Conservation (phyloP, 2,888 invertebrate species). For the Drosophila meridiana region DNA sequence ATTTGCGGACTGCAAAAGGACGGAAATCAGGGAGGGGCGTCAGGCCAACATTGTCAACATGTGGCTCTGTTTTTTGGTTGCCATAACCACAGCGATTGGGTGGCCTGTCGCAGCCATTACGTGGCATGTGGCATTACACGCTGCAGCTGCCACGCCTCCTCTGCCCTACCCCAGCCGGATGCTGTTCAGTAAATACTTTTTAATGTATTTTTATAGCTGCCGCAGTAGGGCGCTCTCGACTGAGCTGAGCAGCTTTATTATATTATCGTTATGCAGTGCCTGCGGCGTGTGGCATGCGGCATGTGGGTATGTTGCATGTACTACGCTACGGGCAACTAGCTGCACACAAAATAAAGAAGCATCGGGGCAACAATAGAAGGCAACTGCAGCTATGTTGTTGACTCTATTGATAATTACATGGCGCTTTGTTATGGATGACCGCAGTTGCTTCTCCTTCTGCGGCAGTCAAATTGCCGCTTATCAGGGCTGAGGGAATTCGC, state of each 20-base stretch:
- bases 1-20: background rate
- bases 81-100: constrained; percentile 29
- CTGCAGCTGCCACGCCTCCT: constrained; percentile 23
- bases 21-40: background rate
- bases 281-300: constrained; percentile 36
- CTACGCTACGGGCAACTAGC: constrained; percentile 27
- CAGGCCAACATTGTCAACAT: constrained; percentile 18
- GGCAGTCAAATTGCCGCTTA: constrained; percentile 74
- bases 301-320: constrained; percentile 29
- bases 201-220: constrained; percentile 47
- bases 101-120: constrained; percentile 37
- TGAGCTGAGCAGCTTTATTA: constrained; percentile 51
- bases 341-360: constrained; percentile 2
- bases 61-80: constrained; percentile 31
- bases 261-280: constrained; percentile 49
- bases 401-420: constrained; percentile 74
- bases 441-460: constrained; percentile 21
- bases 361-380: constrained; percentile 31
- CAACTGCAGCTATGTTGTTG: constrained; percentile 59
- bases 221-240: constrained; percentile 19
- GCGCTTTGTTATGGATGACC: constrained; percentile 67
- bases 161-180: background rate
- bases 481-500: constrained; percentile 56
- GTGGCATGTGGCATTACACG: constrained; percentile 39
- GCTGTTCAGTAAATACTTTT: constrained; percentile 44